A percentile compares a stretch with the other conserved stretches of the same genome.
Conservation (phyloP, 2,797 vertebrate species). For the Phataginus tetradactyla region DNA sequence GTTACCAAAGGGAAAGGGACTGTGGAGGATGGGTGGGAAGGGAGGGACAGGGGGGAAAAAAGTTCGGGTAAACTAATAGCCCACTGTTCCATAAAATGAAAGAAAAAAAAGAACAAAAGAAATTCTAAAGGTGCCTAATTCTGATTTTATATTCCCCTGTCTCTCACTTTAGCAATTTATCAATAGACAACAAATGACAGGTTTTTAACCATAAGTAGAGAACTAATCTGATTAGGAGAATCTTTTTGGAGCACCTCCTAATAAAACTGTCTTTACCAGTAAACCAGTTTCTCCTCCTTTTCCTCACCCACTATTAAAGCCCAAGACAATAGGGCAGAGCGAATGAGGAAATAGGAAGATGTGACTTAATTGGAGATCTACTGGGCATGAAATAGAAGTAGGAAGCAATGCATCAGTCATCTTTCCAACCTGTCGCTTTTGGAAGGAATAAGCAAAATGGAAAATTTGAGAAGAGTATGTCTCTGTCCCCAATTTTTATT, state of each 20-base stretch:
- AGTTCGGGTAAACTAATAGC: background rate
- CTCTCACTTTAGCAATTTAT: background rate
- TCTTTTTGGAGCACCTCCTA: background rate
- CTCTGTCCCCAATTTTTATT: background rate
- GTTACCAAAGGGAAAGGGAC: too few relatives aligned
- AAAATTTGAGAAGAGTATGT: background rate
- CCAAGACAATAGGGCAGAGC: background rate
- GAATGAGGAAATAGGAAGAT: background rate
- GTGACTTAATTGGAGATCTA: background rate
- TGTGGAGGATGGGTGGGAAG: too few relatives aligned
- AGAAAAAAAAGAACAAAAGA: background rate
- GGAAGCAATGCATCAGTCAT: background rate
- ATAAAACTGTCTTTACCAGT: background rate
- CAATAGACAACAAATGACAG: background rate
- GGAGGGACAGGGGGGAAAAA: too few relatives aligned
- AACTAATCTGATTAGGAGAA: background rate
- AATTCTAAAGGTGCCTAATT: background rate
- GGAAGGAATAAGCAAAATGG: background rate
- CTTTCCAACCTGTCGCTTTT: background rate
- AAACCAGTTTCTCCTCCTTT: background rate
- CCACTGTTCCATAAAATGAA: background rate
- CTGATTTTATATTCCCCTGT: background rate
- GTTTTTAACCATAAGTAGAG: background rate
- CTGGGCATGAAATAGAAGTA: background rate
- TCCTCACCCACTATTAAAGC: background rate